Percentiles rank a stretch among this genome's conserved stretches.
Conservation (phyloP, 1,140 invertebrate species). For the Drosophila mayri region DNA sequence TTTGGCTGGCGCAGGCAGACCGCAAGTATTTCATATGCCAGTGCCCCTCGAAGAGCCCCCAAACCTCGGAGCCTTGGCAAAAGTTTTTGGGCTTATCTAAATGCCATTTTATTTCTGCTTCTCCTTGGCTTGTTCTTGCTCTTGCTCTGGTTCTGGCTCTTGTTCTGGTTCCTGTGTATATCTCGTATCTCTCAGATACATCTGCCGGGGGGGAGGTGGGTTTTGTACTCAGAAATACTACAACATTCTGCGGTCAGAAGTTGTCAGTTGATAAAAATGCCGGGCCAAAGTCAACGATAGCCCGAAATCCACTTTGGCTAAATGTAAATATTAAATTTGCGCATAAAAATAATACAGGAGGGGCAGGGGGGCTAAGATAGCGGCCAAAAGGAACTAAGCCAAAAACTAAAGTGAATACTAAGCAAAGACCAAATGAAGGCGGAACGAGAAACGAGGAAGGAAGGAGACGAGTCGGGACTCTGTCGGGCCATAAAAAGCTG, state of each 20-base stretch:
- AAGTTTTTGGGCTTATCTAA: conserved; percentile 71
- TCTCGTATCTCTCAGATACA: conserved; percentile 47
- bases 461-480: conserved; percentile 15
- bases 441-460: not conserved
- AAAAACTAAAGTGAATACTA: conserved; percentile 58
- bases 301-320: conserved; percentile 74
- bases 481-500: conserved; percentile 57
- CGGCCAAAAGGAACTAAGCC: conserved; percentile 43
- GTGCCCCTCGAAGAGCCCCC: not conserved
- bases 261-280: conserved; percentile 60
- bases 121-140: conserved; percentile 19
- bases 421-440: not conserved
- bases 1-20: not conserved
- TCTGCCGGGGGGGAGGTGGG: not conserved
- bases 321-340: conserved; percentile 81
- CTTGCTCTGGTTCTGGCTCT: conserved; percentile 9
- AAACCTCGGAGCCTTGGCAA: conserved; percentile 4
- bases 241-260: conserved; percentile 50
- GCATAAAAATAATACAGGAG: conserved; percentile 71
- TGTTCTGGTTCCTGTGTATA: conserved; percentile 12
- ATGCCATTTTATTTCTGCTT: conserved; percentile 67
- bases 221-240: not conserved
- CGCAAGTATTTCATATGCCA: conserved; percentile 31
- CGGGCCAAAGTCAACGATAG: conserved; percentile 52
- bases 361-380: conserved; percentile 18